Evolutionary conservation across 2,888 invertebrate species (phyloP).

Genomic region (Leptura quadrifasciata): DNA sequence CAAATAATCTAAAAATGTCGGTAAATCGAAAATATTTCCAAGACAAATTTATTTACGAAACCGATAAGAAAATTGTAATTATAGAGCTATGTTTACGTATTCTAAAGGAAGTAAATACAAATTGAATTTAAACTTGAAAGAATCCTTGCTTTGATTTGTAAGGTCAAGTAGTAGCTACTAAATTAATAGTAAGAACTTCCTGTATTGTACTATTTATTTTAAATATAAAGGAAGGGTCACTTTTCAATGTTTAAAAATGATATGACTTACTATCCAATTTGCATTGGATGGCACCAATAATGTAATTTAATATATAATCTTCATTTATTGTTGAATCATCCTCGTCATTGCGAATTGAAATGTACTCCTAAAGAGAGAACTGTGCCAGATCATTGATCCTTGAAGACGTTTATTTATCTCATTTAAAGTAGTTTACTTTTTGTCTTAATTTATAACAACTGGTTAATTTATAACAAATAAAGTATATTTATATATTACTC

Average conservation of each 20-base stretch:
- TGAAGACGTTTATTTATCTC: conserved; percentile 1
- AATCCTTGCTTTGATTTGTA: background rate
- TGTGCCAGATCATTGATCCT: conserved; percentile 1
- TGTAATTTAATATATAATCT: background rate
- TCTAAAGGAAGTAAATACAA: background rate
- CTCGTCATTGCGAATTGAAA: conserved; percentile 7
- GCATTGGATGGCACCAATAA: background rate
- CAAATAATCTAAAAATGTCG: no score
- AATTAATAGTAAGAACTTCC: background rate
- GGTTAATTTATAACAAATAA: conserved; percentile 3
- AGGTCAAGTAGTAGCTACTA: background rate
- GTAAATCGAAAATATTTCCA: no score
- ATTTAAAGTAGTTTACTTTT: background rate
- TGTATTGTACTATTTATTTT: background rate
- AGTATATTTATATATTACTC: background rate
- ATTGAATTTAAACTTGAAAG: background rate
- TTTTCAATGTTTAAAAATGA: background rate
- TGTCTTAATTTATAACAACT: background rate
- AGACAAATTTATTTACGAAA: no score
- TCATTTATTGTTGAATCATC: background rate
- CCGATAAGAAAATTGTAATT: no score
- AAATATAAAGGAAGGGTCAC: background rate
- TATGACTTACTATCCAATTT: background rate
- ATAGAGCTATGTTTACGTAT: no score
- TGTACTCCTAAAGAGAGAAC: conserved; percentile 2